phyloP scores from a whole-genome alignment of 2,113 vertebrate species.

The Paramisgurnus dabryanus region DNA sequence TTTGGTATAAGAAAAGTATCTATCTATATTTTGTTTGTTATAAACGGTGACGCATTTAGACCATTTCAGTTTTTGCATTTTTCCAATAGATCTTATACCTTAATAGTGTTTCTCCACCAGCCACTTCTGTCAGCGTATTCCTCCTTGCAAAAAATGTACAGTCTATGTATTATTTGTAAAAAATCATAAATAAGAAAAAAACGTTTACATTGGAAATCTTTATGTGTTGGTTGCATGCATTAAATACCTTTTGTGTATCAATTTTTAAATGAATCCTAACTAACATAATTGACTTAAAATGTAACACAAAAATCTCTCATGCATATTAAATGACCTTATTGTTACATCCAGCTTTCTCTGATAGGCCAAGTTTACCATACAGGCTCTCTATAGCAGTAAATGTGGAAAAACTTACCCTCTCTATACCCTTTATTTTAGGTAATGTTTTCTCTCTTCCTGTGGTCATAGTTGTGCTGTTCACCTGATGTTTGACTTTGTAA shows the following conservation, averaged over 20 bases:
- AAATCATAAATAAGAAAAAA: too few relatives aligned
- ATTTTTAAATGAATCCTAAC: too few relatives aligned
- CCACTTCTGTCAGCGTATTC: slow-evolving; percentile 60
- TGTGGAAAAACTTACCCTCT: slow-evolving; percentile 28
- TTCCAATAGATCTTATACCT: slow-evolving; percentile 62
- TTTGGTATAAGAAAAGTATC: too few relatives aligned
- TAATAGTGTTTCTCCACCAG: slow-evolving; percentile 73
- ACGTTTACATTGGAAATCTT: too few relatives aligned
- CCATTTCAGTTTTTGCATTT: not conserved
- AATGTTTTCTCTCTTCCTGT: slow-evolving; percentile 55
- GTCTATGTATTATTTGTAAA: too few relatives aligned
- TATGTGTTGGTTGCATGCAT: too few relatives aligned
- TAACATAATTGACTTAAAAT: too few relatives aligned
- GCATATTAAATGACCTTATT: not conserved
- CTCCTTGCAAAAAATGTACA: not conserved
- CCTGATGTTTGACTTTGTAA: slow-evolving; percentile 5
- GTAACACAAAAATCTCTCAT: too few relatives aligned
- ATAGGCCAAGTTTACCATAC: not conserved
- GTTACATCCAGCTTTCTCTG: not conserved
- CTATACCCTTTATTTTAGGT: slow-evolving; percentile 9
- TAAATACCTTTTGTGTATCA: too few relatives aligned
- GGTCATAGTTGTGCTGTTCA: slow-evolving; percentile 32
- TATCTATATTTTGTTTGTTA: not conserved
- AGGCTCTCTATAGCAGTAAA: not conserved
- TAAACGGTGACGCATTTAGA: not conserved